Evolutionary conservation across 2,888 invertebrate genomes (phyloP).

Genomic region (Agrochola lychnidis): DNA sequence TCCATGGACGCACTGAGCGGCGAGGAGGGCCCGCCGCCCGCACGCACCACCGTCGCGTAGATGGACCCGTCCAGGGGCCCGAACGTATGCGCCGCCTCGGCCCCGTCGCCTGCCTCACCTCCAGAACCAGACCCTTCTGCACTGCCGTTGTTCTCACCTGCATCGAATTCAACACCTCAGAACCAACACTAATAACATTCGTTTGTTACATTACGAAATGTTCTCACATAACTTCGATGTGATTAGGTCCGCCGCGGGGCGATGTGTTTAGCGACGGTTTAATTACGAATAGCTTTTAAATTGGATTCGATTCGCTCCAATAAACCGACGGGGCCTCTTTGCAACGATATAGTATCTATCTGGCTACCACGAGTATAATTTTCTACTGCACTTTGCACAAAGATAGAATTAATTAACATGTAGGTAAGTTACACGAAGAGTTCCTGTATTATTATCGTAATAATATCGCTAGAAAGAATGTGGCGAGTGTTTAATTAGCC

Average conservation of each 20-base stretch:
- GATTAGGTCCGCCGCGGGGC: constrained; percentile 51
- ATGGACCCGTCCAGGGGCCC: constrained; percentile 97
- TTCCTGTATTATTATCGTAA: constrained; percentile 63
- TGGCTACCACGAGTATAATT: constrained; percentile 69
- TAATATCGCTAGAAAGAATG: constrained; percentile 39
- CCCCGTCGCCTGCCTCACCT: constrained; percentile 86
- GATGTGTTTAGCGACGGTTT: constrained; percentile 76
- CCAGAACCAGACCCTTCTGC: constrained; percentile 87
- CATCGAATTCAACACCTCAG: constrained; percentile 65
- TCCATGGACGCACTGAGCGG: constrained; percentile 97
- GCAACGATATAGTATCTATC: constrained; percentile 59
- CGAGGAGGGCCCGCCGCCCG: constrained; percentile 90
- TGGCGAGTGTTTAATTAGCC: constrained; percentile 74
- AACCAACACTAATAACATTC: constrained; percentile 15
- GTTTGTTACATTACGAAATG: constrained; percentile 5
- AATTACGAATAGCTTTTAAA: constrained; percentile 83
- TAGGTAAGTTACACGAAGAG: constrained; percentile 49
- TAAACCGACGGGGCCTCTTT: constrained; percentile 72
- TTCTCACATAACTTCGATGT: constrained; percentile 32
- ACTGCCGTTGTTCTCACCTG: constrained; percentile 91
- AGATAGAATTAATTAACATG: constrained; percentile 63
- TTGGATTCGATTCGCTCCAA: constrained; percentile 83
- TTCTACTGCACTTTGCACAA: constrained; percentile 68
- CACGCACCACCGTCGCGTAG: constrained; percentile 93
- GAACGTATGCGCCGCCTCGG: constrained; percentile 92